phyloP scores from a whole-genome alignment of 2,113 vertebrate genomes.

The Daboia siamensis region DNA sequence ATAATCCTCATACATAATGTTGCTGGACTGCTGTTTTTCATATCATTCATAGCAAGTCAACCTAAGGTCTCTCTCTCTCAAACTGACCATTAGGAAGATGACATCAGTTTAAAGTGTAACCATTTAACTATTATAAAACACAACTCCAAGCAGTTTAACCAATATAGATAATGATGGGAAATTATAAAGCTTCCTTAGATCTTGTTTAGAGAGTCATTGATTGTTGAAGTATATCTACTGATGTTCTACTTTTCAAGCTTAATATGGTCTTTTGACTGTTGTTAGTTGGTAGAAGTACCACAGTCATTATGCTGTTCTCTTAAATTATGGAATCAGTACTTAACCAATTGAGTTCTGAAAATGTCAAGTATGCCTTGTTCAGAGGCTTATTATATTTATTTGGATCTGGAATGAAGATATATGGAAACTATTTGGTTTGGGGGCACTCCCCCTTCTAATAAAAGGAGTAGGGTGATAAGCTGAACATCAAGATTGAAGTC shows the following conservation, averaged over 20 bases:
- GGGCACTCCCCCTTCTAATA: neutral
- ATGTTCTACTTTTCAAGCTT: neutral
- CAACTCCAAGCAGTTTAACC: neutral
- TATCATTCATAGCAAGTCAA: neutral
- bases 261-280: neutral
- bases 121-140: neutral
- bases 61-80: neutral
- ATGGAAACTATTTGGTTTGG: neutral
- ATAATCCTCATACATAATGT: neutral
- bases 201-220: neutral
- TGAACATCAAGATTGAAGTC: neutral
- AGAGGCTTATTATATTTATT: neutral
- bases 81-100: neutral
- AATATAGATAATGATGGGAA: neutral
- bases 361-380: neutral
- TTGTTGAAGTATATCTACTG: neutral
- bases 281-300: neutral
- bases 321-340: slow-evolving; percentile 33
- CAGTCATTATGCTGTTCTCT: neutral
- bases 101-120: neutral
- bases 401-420: neutral
- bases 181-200: neutral
- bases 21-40: neutral
- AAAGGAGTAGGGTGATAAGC: neutral
- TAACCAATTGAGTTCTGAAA: slow-evolving; percentile 25